Conservation (phyloP, 2,797 vertebrate species). For the Helarctos malayanus region DNA sequence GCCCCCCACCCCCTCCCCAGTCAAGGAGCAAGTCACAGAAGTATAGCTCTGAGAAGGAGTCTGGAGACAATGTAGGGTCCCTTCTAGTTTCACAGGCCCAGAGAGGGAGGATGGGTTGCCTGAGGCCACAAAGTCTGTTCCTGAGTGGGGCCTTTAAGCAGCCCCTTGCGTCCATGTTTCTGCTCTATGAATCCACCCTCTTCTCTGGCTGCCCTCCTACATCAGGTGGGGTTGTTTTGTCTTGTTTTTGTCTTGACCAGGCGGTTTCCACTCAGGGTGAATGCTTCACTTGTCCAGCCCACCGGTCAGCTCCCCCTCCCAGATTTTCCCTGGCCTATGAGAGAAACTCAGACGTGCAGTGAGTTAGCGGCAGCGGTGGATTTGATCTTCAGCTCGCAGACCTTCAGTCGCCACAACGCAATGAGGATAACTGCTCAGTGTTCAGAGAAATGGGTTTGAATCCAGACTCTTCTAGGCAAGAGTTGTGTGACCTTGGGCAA, state of each 20-base stretch:
- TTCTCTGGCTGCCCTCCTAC: background rate
- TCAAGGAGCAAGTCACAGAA: background rate
- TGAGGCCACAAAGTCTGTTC: background rate
- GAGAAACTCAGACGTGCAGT: background rate
- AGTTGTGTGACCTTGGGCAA: slow-evolving; percentile 42
- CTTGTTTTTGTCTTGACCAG: background rate
- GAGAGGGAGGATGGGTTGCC: background rate
- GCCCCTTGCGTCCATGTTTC: background rate
- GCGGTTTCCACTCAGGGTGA: background rate
- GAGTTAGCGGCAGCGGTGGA: background rate
- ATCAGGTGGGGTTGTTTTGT: too few relatives aligned
- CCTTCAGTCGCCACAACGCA: background rate
- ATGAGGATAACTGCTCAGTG: background rate
- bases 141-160: background rate
- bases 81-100: background rate
- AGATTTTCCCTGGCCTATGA: background rate
- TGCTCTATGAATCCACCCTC: background rate
- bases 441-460: background rate
- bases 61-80: background rate
- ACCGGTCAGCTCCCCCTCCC: background rate
- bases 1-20: too few relatives aligned
- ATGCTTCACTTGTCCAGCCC: background rate
- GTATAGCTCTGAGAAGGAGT: background rate
- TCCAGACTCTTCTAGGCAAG: background rate
- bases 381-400: background rate